Evolutionary conservation across 2,797 vertebrate species (phyloP).

Genomic region (Calcarius lapponicus): DNA sequence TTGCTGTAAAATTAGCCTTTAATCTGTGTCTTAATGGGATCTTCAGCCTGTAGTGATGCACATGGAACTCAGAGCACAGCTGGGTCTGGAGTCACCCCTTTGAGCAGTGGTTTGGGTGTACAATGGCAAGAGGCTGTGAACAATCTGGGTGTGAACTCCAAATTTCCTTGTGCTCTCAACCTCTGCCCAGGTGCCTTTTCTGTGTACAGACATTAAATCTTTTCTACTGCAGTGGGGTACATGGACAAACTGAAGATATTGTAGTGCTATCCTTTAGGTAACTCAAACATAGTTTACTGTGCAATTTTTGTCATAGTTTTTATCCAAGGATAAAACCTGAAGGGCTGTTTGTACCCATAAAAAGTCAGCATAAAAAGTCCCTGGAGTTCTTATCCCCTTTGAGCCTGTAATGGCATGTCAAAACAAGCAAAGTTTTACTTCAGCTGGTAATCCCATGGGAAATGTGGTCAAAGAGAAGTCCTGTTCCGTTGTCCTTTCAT

Average conservation of each 20-base stretch:
- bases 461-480: conserved; percentile 17
- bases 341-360: conserved; percentile 47
- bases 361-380: not conserved
- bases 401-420: conserved; percentile 29
- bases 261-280: not conserved
- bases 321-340: conserved; percentile 26
- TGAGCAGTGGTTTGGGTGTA: not conserved
- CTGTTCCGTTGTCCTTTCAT: not conserved
- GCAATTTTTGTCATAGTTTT: conserved; percentile 11
- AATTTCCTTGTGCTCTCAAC: not conserved
- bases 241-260: not conserved
- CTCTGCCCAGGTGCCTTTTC: conserved; percentile 51
- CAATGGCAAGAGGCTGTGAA: conserved; percentile 14
- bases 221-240: not conserved
- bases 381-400: not conserved
- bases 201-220: conserved; percentile 1
- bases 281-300: conserved; percentile 1
- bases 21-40: conserved; percentile 33
- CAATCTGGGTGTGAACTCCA: not conserved
- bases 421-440: conserved; percentile 1
- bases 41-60: not conserved
- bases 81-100: not conserved
- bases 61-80: not conserved
- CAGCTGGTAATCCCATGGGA: conserved; percentile 17
- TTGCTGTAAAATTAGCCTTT: conserved; percentile 44